Evolutionary conservation across 2,888 invertebrate genomes (phyloP), one percentile per base, ranked within the genome.

Genomic region (Graphium colonna): DNA sequence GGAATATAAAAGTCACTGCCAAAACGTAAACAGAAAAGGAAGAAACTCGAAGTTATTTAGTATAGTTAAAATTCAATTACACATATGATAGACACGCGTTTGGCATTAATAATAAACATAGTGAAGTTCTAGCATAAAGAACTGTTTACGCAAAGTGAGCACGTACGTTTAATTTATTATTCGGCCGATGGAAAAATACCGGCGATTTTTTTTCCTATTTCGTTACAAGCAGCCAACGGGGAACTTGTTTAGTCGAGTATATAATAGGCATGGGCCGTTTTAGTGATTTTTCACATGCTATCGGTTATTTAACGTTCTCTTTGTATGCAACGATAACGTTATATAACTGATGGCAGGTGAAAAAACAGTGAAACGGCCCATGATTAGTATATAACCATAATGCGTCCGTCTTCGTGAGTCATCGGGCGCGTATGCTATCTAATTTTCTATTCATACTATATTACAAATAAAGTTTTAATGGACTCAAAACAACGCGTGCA

Each of bases 401-500:
- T 16, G 36, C 17, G 36, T 42, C 36, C 38, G 38, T 38, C n/a
- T 3, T 3, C 1, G 8, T 55, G 46, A 51, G 26, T 55, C 50
- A 55, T 36, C 18, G 18, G 13, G 17, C 31, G 40, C 45, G 49
- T 48, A 49, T 49, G 48, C 36, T 52, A 51, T 50, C 51, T 43
- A 47, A 53, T 53, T 54, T 51, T 51, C 53, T 51, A 48, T 46
- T 46, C 44, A 46, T 52, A 47, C 46, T 42, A 46, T 42, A 49
- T 46, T 13, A 53, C 48, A 48, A 43, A 28, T 43, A 39, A n/a
- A 53, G 17, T 53, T 52, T 48, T 53, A 53, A 53, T 49, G 39
- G 42, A 49, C 41, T 53, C 64, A 65, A 67, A 68, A 65, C 59
- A 75, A 74, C 72, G 75, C 78, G 75, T 77, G 73, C 75, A 72